phyloP scores from a whole-genome alignment of 35 echinoderm and acorn worm species.

The Amphiura filiformis region DNA sequence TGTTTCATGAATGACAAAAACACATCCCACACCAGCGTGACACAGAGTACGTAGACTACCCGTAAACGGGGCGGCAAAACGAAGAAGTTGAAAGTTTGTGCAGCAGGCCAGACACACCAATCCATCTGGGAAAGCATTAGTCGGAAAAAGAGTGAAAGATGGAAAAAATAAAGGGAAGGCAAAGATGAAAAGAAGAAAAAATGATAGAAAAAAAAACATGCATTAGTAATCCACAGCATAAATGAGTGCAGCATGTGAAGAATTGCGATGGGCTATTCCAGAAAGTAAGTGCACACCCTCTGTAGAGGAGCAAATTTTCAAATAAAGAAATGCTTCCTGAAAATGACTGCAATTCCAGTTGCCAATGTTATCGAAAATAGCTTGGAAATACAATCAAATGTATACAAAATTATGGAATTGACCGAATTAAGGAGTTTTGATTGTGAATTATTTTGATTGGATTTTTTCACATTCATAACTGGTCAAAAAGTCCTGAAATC shows the following conservation, averaged over 20 bases:
- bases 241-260: background rate
- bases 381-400: too few species aligned
- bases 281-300: too few species aligned
- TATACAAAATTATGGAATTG: too few species aligned
- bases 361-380: too few species aligned
- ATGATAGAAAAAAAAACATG: background rate
- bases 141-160: background rate
- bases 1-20: slow-evolving; percentile 61
- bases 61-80: slow-evolving; percentile 42
- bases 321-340: too few species aligned
- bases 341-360: too few species aligned
- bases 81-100: slow-evolving; percentile 71
- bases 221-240: background rate
- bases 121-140: slow-evolving; percentile 46
- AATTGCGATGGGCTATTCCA: too few species aligned
- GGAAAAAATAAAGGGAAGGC: background rate
- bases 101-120: slow-evolving; percentile 66
- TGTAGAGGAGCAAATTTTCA: too few species aligned
- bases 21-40: slow-evolving; percentile 62
- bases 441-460: too few species aligned
- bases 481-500: too few species aligned
- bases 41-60: slow-evolving; percentile 57
- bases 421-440: too few species aligned
- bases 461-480: too few species aligned
- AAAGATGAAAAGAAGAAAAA: background rate